Conservation (phyloP, 2,797 vertebrate genomes). For the Sylvilagus floridanus region DNA sequence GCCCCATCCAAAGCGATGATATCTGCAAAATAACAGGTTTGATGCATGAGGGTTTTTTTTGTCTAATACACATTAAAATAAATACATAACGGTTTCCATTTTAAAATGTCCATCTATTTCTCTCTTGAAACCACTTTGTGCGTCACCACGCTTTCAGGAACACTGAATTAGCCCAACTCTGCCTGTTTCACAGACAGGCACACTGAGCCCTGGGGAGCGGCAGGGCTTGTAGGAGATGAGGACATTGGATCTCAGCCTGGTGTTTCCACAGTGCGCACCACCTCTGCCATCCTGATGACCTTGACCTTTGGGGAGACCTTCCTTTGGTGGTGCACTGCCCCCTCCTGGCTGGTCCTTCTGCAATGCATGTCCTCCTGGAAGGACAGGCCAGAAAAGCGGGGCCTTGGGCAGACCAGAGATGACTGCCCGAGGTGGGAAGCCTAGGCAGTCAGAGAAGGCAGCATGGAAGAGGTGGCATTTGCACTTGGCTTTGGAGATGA, state of each 20-base stretch:
- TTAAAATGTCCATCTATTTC: slow-evolving; percentile 70
- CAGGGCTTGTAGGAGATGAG: neutral
- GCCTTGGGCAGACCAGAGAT: neutral
- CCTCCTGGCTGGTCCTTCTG: slow-evolving; percentile 65
- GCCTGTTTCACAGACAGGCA: neutral
- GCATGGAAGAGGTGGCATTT: neutral
- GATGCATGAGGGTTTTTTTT: slow-evolving; percentile 76
- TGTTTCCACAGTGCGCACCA: neutral
- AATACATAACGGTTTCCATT: slow-evolving; percentile 74
- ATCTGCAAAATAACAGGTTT: slow-evolving; percentile 83
- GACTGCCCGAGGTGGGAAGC: neutral
- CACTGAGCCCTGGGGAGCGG: neutral
- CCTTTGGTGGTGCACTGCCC: slow-evolving; percentile 73
- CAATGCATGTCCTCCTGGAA: neutral
- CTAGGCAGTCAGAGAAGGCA: neutral
- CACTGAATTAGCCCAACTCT: neutral
- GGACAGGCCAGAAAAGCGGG: fast-evolving
- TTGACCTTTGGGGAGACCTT: slow-evolving; percentile 69
- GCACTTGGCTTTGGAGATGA: slow-evolving; percentile 53
- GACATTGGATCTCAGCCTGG: fast-evolving
- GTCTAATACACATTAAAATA: slow-evolving; percentile 73
- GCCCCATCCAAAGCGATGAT: slow-evolving; percentile 74
- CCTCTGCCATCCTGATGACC: neutral
- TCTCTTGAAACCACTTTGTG: slow-evolving; percentile 25
- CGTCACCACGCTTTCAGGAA: slow-evolving; percentile 4